Evolutionary conservation across 2,797 vertebrate species (phyloP).

Genomic region (Crocidura indochinensis): DNA sequence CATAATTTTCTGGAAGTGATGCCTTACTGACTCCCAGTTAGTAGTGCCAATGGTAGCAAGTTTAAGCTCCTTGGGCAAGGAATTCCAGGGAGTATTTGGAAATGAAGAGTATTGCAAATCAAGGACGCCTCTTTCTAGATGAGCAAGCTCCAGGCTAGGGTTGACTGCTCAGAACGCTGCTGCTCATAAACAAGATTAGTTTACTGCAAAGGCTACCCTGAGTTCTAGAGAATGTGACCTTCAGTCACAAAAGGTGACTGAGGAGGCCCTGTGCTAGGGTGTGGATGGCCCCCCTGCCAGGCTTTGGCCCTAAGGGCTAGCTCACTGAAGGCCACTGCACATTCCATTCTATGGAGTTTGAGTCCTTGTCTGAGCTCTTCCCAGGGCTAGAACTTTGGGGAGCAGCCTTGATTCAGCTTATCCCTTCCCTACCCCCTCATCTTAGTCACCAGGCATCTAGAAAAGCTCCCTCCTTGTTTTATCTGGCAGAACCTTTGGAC

Average conservation of each 20-base stretch:
- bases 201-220: background rate
- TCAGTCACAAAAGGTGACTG: background rate
- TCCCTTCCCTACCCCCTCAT: background rate
- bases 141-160: background rate
- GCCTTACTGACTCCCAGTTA: background rate
- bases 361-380: background rate
- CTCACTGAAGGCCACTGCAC: background rate
- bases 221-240: constrained; percentile 4
- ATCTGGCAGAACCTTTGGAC: constrained; percentile 81
- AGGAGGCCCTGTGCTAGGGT: background rate
- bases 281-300: background rate
- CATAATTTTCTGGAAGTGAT: constrained; percentile 9
- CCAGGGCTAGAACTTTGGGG: background rate
- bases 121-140: background rate
- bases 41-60: background rate
- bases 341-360: background rate
- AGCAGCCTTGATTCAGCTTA: constrained; percentile 58
- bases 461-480: constrained; percentile 77
- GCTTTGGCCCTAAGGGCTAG: background rate
- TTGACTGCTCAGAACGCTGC: background rate
- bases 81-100: background rate
- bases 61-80: too few species aligned
- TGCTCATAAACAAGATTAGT: background rate
- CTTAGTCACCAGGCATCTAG: constrained; percentile 68
- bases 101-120: background rate